Conservation (phyloP, 2,113 vertebrate genomes). For the Oxygymnocypris stewartii region DNA sequence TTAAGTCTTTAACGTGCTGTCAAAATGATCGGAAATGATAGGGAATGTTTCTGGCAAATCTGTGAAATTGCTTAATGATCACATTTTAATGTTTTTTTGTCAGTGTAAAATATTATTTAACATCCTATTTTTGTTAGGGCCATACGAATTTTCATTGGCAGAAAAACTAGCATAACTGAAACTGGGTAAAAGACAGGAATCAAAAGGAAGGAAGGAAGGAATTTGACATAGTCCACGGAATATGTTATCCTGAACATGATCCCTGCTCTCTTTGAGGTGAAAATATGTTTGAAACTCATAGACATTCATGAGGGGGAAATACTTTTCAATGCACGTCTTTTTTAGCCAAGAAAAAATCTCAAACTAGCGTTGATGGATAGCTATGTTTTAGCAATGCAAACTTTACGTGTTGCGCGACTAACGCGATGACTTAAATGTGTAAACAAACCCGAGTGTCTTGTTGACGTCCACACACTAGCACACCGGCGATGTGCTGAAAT, state of each 20-base stretch:
- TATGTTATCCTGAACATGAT: slow-evolving; percentile 50
- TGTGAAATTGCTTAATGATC: slow-evolving; percentile 9
- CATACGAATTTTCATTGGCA: neutral
- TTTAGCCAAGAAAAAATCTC: slow-evolving; percentile 48
- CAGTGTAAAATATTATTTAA: neutral
- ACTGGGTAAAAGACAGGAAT: neutral
- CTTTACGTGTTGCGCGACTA: slow-evolving; percentile 60
- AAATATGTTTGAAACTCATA: slow-evolving; percentile 56
- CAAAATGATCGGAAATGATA: neutral
- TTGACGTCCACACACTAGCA: slow-evolving; percentile 46
- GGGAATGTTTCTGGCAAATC: neutral
- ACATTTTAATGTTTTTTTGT: neutral
- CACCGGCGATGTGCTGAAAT: neutral
- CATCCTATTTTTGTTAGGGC: slow-evolving; percentile 1
- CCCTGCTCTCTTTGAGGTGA: slow-evolving; percentile 31
- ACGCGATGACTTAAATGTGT: slow-evolving; percentile 69
- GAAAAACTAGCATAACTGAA: neutral
- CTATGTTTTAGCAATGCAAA: slow-evolving; percentile 54
- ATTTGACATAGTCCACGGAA: slow-evolving; percentile 34
- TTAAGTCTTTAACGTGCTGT: slow-evolving; percentile 2
- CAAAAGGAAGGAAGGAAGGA: slow-evolving; percentile 8
- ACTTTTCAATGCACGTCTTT: slow-evolving; percentile 30
- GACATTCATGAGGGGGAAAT: slow-evolving; percentile 20
- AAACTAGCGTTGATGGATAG: slow-evolving; percentile 42
- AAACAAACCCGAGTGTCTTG: slow-evolving; percentile 69